phyloP scores from a whole-genome alignment of 2,888 invertebrate species.

The Melinaea marsaeus region DNA sequence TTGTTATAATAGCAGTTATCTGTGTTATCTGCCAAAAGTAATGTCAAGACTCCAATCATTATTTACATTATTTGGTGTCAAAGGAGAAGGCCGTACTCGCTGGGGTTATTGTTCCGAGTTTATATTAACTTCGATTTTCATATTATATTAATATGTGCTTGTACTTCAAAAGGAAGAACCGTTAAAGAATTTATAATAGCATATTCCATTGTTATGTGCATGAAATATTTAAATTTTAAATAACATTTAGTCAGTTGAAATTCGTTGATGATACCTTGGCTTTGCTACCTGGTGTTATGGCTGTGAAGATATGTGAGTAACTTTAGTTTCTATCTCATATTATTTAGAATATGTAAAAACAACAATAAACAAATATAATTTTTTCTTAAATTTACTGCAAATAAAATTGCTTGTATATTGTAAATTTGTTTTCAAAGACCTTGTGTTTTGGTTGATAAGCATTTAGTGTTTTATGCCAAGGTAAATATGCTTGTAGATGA shows the following conservation, averaged over 20 bases:
- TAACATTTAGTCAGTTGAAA: slow-evolving; percentile 16
- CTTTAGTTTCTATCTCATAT: not conserved
- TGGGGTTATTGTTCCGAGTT: slow-evolving; percentile 9
- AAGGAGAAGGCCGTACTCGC: slow-evolving; percentile 9
- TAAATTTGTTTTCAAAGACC: slow-evolving; percentile 7
- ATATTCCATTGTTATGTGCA: slow-evolving; percentile 7
- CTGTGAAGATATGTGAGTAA: slow-evolving; percentile 29
- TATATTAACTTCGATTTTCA: slow-evolving; percentile 2
- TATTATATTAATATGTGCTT: not conserved
- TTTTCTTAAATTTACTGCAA: not conserved
- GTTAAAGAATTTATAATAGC: not conserved
- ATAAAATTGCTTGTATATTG: not conserved
- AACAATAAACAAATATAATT: not conserved
- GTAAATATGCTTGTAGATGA: slow-evolving; percentile 8
- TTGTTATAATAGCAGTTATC: slow-evolving; percentile 4
- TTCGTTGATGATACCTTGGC: slow-evolving; percentile 11
- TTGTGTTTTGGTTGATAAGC: slow-evolving; percentile 17
- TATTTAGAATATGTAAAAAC: not conserved
- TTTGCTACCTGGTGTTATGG: slow-evolving; percentile 19
- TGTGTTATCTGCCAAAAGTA: not conserved
- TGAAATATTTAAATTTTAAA: slow-evolving; percentile 21
- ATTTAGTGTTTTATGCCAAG: slow-evolving; percentile 18
- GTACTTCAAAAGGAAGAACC: not conserved
- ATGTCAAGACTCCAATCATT: slow-evolving; percentile 7
- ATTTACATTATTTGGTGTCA: slow-evolving; percentile 12